A percentile compares a stretch with the other conserved stretches of the same genome.
phyloP scores from a whole-genome alignment of 2,797 vertebrate genomes.

The Pelodytes ibericus region DNA sequence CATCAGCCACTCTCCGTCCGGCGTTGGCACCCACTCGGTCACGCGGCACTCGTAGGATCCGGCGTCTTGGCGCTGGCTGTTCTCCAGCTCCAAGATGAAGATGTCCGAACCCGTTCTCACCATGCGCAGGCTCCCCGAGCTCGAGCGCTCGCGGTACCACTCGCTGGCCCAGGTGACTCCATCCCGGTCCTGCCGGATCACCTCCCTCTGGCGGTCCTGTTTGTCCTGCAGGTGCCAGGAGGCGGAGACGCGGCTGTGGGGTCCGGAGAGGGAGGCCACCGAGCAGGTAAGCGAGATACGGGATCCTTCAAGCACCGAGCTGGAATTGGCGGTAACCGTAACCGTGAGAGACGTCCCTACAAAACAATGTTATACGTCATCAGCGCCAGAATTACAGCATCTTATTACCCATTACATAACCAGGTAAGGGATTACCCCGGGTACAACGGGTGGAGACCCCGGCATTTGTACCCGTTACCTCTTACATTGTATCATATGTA shows the following conservation, averaged over 20 bases:
- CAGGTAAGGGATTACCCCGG: too few species aligned
- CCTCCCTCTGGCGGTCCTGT: constrained; percentile 74
- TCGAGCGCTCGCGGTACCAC: constrained; percentile 71
- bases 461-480: too few species aligned
- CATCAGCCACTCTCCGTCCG: constrained; percentile 85
- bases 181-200: constrained; percentile 83
- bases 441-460: too few species aligned
- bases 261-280: constrained; percentile 73
- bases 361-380: too few species aligned
- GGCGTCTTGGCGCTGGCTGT: constrained; percentile 73
- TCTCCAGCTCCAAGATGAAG: constrained; percentile 76
- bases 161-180: constrained; percentile 72
- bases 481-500: too few species aligned
- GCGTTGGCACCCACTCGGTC: constrained; percentile 75
- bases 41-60: constrained; percentile 78
- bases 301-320: constrained; percentile 86
- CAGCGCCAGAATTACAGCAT: too few species aligned
- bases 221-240: constrained; percentile 85
- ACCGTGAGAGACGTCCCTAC: constrained; percentile 93
- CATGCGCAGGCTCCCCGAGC: constrained; percentile 74
- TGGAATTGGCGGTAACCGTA: constrained; percentile 84
- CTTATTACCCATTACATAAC: too few species aligned
- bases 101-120: constrained; percentile 73
- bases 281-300: constrained; percentile 84
- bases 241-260: constrained; percentile 79